Evolutionary conservation across 2,113 vertebrate genomes (phyloP).

Genomic region (Dryoscopus gambensis): DNA sequence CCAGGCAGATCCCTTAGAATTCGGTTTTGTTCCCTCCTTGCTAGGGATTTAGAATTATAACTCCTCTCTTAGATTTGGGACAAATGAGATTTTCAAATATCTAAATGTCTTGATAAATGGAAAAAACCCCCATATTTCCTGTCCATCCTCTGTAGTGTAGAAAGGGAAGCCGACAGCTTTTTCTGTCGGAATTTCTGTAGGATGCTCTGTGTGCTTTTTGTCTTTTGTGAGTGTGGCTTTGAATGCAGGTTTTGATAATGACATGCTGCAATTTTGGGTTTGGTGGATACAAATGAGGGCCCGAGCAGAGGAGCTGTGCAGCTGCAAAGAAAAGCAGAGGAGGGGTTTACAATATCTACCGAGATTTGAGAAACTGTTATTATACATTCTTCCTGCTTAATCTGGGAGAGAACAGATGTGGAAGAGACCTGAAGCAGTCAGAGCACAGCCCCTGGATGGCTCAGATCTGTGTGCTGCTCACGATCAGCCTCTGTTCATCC

Average conservation of each 20-base stretch:
- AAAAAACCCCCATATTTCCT: neutral
- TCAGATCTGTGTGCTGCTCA: neutral
- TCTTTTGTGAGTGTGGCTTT: constrained; percentile 1
- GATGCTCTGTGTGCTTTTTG: neutral
- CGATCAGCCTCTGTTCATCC: neutral
- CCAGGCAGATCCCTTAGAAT: neutral
- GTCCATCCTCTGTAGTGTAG: neutral
- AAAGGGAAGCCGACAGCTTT: neutral
- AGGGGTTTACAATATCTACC: neutral
- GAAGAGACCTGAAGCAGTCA: neutral
- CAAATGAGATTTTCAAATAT: neutral
- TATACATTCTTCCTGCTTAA: neutral
- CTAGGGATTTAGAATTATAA: neutral
- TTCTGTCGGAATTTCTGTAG: neutral
- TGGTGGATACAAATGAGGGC: constrained; percentile 12
- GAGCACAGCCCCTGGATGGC: neutral
- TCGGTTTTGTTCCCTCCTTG: neutral
- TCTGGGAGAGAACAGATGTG: neutral
- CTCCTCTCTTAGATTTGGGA: neutral
- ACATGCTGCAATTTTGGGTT: constrained; percentile 13
- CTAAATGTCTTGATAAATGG: neutral
- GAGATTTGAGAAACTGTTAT: neutral
- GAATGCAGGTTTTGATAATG: constrained; percentile 7
- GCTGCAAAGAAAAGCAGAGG: neutral
- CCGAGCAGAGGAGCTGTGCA: neutral